Conservation (phyloP, 2,113 vertebrate genomes). For the Pholis gunnellus region DNA sequence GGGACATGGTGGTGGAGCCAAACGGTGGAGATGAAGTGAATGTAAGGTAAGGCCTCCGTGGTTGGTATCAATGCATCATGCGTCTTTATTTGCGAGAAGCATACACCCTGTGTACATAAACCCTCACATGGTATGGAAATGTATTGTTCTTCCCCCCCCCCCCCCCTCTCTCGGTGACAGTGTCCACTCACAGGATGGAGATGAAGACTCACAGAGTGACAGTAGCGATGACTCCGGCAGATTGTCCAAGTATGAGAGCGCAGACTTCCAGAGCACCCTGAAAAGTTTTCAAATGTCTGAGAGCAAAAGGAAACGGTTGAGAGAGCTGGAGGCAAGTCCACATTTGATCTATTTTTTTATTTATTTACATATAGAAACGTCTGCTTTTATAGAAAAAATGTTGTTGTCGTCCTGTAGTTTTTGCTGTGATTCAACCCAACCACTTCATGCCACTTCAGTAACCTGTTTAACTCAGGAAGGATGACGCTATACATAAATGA, state of each 20-base stretch:
- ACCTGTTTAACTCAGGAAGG: neutral
- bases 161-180: slow-evolving; percentile 39
- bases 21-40: slow-evolving; percentile 68
- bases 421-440: neutral
- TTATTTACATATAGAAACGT: neutral
- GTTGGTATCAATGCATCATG: neutral
- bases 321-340: slow-evolving; percentile 84
- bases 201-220: slow-evolving; percentile 74
- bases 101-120: too few relatives aligned
- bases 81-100: neutral
- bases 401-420: neutral
- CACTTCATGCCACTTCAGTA: neutral
- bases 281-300: slow-evolving; percentile 84
- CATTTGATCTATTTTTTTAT: neutral
- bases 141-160: neutral
- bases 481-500: neutral
- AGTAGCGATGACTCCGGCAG: slow-evolving; percentile 79
- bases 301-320: slow-evolving; percentile 83
- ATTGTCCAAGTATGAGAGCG: slow-evolving; percentile 79
- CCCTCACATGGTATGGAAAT: neutral
- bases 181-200: slow-evolving; percentile 69
- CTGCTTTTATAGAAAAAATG: neutral
- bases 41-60: slow-evolving; percentile 63
- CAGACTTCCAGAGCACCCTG: slow-evolving; percentile 83
- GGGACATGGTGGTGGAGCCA: slow-evolving; percentile 70